These are phyloP conservation scores for Chaetura pelagica DNA, from an alignment of 2,113 vertebrate species.

Conservation along the genomic window DNA sequence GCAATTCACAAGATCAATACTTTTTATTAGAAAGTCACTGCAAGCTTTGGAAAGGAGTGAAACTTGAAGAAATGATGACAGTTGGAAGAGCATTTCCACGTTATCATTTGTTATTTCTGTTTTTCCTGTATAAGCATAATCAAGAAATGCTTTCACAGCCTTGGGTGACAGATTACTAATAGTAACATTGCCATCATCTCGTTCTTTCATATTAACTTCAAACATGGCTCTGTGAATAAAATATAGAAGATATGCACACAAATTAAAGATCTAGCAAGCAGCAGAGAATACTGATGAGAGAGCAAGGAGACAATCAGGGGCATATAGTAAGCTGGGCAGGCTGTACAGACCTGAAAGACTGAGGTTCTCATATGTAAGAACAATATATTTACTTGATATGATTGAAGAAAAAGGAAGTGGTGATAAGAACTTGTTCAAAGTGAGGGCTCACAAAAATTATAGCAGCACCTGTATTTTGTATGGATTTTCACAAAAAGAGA, in stretches of 20 bases:
- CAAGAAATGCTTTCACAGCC: constrained; percentile 89
- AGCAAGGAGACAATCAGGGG: not conserved
- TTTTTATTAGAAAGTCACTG: constrained; percentile 93
- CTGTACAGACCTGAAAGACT: not conserved
- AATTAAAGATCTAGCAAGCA: constrained; percentile 32
- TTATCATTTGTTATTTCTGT: constrained; percentile 91
- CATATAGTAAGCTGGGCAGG: not conserved
- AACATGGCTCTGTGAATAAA: constrained; percentile 90
- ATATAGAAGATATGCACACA: constrained; percentile 55
- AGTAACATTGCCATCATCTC: constrained; percentile 89
- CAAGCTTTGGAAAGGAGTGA: constrained; percentile 90
- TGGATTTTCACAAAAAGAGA: not conserved
- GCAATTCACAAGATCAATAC: constrained; percentile 90
- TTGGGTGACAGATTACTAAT: constrained; percentile 87
- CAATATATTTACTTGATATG: not conserved
- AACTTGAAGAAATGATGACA: constrained; percentile 96
- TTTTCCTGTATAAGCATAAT: constrained; percentile 95
- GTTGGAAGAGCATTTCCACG: constrained; percentile 93
- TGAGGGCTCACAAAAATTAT: not conserved
- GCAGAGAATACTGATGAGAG: not conserved
- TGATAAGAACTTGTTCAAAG: not conserved
- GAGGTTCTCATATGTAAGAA: not conserved
- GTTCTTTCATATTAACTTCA: constrained; percentile 96
- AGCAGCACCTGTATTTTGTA: not conserved
- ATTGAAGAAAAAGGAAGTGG: not conserved